Conservation (phyloP, 2,797 vertebrate species). For the Vespertilio murinus region DNA sequence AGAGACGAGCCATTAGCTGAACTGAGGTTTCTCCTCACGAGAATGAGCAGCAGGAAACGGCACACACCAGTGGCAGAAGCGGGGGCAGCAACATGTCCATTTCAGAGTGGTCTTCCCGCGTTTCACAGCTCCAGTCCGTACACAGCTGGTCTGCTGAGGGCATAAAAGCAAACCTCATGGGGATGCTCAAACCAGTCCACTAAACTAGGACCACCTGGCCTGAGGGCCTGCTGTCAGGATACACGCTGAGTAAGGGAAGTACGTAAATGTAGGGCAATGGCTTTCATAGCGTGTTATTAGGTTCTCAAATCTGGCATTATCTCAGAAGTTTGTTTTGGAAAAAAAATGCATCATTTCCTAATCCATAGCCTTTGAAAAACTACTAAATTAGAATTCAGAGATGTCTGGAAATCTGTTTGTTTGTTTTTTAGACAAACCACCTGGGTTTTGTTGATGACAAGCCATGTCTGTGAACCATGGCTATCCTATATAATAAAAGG, state of each 20-base stretch:
- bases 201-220: not conserved
- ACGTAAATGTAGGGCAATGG: not conserved
- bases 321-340: not conserved
- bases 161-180: not conserved
- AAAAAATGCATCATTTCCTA: not conserved
- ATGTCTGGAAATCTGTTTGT: not conserved
- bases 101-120: not conserved
- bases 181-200: not conserved
- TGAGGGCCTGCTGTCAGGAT: not conserved
- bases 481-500: no score
- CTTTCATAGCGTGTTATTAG: not conserved
- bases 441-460: not conserved
- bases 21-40: not conserved
- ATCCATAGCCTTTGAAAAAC: not conserved
- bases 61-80: not conserved
- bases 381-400: conserved; percentile 31
- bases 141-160: not conserved
- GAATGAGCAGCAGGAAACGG: not conserved
- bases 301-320: not conserved
- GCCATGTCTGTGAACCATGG: not conserved
- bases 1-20: not conserved
- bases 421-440: not conserved
- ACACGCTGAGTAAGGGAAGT: not conserved
- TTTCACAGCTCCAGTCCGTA: not conserved
- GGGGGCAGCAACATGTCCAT: not conserved